Evolutionary conservation across 2,888 invertebrate species (phyloP), one percentile per base, ranked within the genome.

Genomic region (Philereme transversata): DNA sequence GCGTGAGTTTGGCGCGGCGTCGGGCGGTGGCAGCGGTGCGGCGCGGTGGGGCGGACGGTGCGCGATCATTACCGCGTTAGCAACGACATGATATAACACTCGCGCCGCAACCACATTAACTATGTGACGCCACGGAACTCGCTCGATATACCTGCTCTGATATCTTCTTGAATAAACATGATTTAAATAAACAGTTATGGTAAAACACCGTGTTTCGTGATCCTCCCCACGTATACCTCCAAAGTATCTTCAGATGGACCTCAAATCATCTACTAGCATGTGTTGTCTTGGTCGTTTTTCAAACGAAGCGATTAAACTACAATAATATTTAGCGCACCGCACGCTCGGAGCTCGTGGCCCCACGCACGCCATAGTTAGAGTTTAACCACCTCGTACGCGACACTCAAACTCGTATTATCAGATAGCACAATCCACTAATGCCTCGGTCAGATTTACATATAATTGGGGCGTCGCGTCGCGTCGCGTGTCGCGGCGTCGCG

Each of bases 381-480:
- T 43, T 52, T 53, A 22, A n/a, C 48, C 52, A 53, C 59, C 55
- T 51, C 59, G 53, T 35, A 40, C 36, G 55, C 60, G 48, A 43
- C 60, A 56, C 77, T 82, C 75, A 80, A 82, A 82, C 78, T 78
- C 78, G 70, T 78, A 80, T 82, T 81, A 82, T 74, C 75, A 64
- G 67, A 46, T 55, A 46, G 65, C 70, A 71, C 75, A 71, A 72
- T 62, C 68, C 74, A 70, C 79, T 78, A 79, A 79, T 77, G 77
- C 74, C 62, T 60, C 65, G 38, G 51, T 46, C 65, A 51, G 68
- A 76, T 76, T 75, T 75, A 73, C 74, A 76, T 73, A 71, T 77
- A 72, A 77, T 77, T 74, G 75, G 65, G 60, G 55, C 55, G 56
- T 38, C 38, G 60, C 33, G 36, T 46, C 54, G 51, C 73, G 72